A percentile compares a stretch with the other conserved stretches of the same genome.
Evolutionary conservation across 2,888 invertebrate species (phyloP).

Genomic region (Drosophila birchii): DNA sequence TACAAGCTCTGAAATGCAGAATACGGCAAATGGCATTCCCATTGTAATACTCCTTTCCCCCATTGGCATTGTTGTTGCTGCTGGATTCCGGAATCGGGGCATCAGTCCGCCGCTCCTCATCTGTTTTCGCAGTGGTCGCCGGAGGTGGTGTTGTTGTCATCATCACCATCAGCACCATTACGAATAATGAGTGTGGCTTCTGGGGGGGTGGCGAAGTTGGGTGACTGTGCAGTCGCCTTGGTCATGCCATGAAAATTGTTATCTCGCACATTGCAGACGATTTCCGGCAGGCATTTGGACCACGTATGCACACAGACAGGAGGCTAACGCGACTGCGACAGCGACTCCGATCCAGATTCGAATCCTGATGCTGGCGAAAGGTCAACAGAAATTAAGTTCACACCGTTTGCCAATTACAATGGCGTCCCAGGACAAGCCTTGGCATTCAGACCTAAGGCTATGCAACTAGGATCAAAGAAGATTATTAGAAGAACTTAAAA

Average conservation of each 20-base stretch:
- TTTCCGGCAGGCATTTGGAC: slow-evolving; percentile 72
- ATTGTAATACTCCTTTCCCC: slow-evolving; percentile 65
- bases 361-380: slow-evolving; percentile 10
- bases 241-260: slow-evolving; percentile 79
- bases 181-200: slow-evolving; percentile 74
- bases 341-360: slow-evolving; percentile 17
- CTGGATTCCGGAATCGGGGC: slow-evolving; percentile 48
- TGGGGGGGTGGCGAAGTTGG: slow-evolving; percentile 6
- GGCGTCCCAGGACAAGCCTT: slow-evolving; percentile 7
- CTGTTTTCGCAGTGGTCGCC: slow-evolving; percentile 38
- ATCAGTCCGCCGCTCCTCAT: slow-evolving; percentile 18
- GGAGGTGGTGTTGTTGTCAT: slow-evolving; percentile 57
- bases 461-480: background rate
- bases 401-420: slow-evolving; percentile 71
- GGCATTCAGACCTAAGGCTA: background rate
- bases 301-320: slow-evolving; percentile 42
- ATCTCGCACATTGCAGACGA: slow-evolving; percentile 80
- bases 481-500: background rate
- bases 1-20: slow-evolving; percentile 53
- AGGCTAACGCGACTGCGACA: background rate
- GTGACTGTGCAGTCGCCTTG: slow-evolving; percentile 49
- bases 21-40: slow-evolving; percentile 67
- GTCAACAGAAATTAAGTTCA: slow-evolving; percentile 68
- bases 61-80: background rate
- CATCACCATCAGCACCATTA: slow-evolving; percentile 79